phyloP scores from a whole-genome alignment of 2,888 invertebrate species.

The Listrodromus nycthemerus region DNA sequence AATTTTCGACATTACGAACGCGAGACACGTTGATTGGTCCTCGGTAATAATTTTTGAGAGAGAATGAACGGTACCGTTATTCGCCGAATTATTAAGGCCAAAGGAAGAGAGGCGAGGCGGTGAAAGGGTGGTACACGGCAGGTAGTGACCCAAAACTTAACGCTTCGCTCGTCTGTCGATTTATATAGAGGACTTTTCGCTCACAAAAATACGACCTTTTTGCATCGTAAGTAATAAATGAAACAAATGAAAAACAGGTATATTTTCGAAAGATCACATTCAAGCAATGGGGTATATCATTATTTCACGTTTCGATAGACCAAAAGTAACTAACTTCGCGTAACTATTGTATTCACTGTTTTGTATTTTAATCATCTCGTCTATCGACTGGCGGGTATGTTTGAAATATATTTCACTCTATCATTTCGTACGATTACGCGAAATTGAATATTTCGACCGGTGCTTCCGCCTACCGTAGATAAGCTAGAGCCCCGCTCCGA shows the following conservation, averaged over 20 bases:
- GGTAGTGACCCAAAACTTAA: slow-evolving; percentile 31
- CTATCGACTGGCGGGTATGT: not conserved
- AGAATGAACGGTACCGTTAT: slow-evolving; percentile 31
- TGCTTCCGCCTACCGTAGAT: slow-evolving; percentile 13
- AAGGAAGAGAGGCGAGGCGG: not conserved
- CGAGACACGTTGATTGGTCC: slow-evolving; percentile 22
- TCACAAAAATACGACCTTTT: not conserved
- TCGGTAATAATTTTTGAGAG: not conserved
- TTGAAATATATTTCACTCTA: not conserved
- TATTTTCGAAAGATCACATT: not conserved
- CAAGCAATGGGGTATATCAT: not conserved
- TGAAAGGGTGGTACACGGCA: not conserved
- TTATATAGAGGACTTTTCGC: not conserved
- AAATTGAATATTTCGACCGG: not conserved
- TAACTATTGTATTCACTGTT: not conserved
- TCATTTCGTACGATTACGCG: slow-evolving; percentile 1
- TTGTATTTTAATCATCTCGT: not conserved
- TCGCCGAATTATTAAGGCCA: slow-evolving; percentile 29
- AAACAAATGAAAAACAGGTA: slow-evolving; percentile 15
- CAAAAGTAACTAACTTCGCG: not conserved
- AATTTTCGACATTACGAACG: slow-evolving; percentile 1
- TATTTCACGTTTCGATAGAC: not conserved
- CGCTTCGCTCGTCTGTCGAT: too few species aligned
- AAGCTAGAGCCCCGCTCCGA: slow-evolving; percentile 6
- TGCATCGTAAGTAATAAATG: slow-evolving; percentile 9